phyloP scores from a whole-genome alignment of 2,113 vertebrate species.

The Nannospalax galili region DNA sequence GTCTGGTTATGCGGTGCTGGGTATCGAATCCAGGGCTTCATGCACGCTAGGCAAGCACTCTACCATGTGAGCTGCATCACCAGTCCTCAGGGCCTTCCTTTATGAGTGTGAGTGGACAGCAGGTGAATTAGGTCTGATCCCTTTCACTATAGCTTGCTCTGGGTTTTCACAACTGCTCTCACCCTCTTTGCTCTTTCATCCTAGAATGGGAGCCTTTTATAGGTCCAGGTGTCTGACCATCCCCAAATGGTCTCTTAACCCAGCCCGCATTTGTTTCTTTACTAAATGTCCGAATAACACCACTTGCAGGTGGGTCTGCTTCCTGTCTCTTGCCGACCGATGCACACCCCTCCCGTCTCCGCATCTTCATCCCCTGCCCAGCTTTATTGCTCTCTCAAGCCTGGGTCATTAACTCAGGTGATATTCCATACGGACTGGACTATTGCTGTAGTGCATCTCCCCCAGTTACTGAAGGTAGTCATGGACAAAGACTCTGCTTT shows the following conservation, averaged over 20 bases:
- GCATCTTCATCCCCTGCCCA: not conserved
- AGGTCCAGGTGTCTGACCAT: not conserved
- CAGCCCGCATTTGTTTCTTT: not conserved
- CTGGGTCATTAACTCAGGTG: not conserved
- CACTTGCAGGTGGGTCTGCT: not conserved
- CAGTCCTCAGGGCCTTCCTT: not conserved
- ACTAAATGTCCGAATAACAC: not conserved
- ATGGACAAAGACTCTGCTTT: not conserved
- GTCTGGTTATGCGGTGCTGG: not conserved
- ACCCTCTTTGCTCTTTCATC: not conserved
- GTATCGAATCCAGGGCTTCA: not conserved
- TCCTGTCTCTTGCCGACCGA: not conserved
- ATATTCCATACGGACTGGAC: fast-evolving
- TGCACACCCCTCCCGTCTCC: not conserved
- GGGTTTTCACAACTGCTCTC: not conserved
- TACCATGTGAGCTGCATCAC: not conserved
- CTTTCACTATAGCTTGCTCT: not conserved
- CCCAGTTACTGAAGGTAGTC: not conserved
- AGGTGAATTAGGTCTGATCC: not conserved
- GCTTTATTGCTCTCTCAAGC: not conserved
- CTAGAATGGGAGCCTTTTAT: not conserved
- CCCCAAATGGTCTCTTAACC: not conserved
- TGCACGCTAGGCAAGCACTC: no score
- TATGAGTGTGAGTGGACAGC: no score
- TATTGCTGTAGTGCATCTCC: not conserved